These are phyloP conservation scores for Maconellicoccus hirsutus DNA, from an alignment of 1,140 invertebrate species.

Conservation along the genomic window DNA sequence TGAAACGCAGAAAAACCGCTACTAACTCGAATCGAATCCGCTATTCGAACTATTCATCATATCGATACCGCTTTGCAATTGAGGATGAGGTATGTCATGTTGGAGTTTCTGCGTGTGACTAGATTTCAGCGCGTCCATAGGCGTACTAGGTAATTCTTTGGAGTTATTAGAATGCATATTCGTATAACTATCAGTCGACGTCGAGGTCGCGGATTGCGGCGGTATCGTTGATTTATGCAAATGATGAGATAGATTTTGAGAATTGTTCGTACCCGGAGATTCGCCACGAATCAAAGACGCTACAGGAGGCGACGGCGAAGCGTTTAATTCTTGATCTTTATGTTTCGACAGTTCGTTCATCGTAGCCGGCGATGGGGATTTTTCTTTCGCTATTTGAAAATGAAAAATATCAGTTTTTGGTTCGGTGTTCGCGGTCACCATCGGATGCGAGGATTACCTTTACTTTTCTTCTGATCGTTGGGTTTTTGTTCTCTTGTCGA, in stretches of 20 bases:
- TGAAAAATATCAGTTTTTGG: not conserved
- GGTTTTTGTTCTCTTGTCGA: not conserved
- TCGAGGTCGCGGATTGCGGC: not conserved
- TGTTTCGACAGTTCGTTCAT: not conserved
- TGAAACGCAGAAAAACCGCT: not conserved
- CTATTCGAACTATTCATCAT: conserved; percentile 5
- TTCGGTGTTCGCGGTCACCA: too few relatives aligned
- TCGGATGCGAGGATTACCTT: conserved; percentile 10
- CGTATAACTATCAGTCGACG: not conserved
- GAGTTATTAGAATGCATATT: not conserved
- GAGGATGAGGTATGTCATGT: not conserved
- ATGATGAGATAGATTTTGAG: not conserved
- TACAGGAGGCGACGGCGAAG: not conserved
- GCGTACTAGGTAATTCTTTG: not conserved
- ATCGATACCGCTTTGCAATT: not conserved
- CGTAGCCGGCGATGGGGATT: not conserved
- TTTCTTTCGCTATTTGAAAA: not conserved
- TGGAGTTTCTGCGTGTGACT: not conserved
- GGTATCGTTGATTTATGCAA: not conserved
- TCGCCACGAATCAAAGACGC: not conserved
- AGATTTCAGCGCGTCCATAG: not conserved
- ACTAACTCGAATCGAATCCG: not conserved
- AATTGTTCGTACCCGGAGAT: not conserved
- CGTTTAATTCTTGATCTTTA: not conserved
- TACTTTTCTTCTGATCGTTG: not conserved